Evolutionary conservation across 37 sponge, comb jelly and placozoan genomes (phyloP), one percentile per base, ranked within the genome.

Genomic region (Lycopodina hypogea): DNA sequence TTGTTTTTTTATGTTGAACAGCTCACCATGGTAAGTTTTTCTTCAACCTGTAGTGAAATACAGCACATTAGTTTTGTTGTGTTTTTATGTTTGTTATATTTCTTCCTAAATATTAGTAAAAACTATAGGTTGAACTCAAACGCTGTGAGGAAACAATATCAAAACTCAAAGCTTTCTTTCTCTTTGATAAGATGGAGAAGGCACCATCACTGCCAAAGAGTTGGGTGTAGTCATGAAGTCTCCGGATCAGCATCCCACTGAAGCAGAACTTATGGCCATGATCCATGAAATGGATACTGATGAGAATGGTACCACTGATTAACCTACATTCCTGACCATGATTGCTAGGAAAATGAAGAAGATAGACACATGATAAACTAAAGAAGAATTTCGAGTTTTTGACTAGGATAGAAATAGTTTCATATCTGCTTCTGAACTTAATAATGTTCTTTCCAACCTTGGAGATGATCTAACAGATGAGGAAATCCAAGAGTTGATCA

Each of bases 181-280:
- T 96, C 48, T 96, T 99, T 81, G 99, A 99, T 85, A 99, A 99
- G 95, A 99, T 62, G 99, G 99, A 19, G 99, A 99, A 85, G 99
- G 99, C 14, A 92, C 94, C 68, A 99, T 99, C 82, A 94, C 96
- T 15, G 92, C 96, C 4, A 96, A 86, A 75, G 99, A 99, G 55
- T 83, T 99, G 56, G 96, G 96, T 0, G 94, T 94, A 0, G 92
- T 96, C 19, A 96, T 99, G 95, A 87, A 92, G 22, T 99, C 99
- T 28, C 84, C 96, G 2, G 99, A 97, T 23, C 99, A 96, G 85
- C 92, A 93, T 74, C 99, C 99, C 22, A 93, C 94, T n/a, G 99
- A 96, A 55, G 90, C 99, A 29, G 99, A 99, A 67, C 89, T 99
- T 14, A 93, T 91, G 74, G 99, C 95, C 74, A 98, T 98, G 99